Base-by-base conservation (phyloP, 1,140 invertebrate genomes). In the Zaprionus ghesquierei region DNA sequence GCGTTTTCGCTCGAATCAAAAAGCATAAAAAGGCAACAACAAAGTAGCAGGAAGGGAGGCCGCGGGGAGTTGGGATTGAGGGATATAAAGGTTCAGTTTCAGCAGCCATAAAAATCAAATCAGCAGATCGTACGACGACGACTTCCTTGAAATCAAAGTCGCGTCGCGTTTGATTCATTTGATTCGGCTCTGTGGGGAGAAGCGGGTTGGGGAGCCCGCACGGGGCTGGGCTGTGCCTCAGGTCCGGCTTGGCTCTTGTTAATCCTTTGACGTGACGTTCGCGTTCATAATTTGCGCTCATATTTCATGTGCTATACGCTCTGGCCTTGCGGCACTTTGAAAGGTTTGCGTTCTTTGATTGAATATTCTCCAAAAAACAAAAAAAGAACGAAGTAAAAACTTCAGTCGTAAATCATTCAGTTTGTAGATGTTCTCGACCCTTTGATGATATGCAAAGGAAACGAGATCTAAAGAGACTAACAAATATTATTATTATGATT, bases 211-310 rank as follows among this genome's bases (percentile, higher is more conserved):
- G 9, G 15, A 10, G 23, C n/a, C 5, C n/a, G 13, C 2, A 0
- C 6, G 13, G 12, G 25, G 6, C 50, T 41, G 51, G 4, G n/a
- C n/a, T n/a, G n/a, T n/a, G 51, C 8, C 35, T 35, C 33, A 46
- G 38, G 59, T 51, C 25, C 44, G 23, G 69, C 27, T 29, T n/a
- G n/a, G n/a, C 79, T 87, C 79, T 87, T 84, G 84, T 87, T 87
- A 87, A 87, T 87, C 84, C 84, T 87, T 87, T 87, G 85, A 87
- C 84, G 84, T 87, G 84, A 89, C 72, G 84, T 87, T 80, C 35
- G n/a, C 82, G 76, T 77, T 87, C 66, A 87, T 87, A 87, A 87
- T 87, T 87, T 87, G 85, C 77, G 79, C 85, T 87, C 84, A 87
- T 87, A 89, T 87, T 87, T 87, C 84, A 87, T 87, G 63, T 73